Evolutionary conservation across 2,113 vertebrate genomes (phyloP).

Genomic region (Laticauda laticaudata): DNA sequence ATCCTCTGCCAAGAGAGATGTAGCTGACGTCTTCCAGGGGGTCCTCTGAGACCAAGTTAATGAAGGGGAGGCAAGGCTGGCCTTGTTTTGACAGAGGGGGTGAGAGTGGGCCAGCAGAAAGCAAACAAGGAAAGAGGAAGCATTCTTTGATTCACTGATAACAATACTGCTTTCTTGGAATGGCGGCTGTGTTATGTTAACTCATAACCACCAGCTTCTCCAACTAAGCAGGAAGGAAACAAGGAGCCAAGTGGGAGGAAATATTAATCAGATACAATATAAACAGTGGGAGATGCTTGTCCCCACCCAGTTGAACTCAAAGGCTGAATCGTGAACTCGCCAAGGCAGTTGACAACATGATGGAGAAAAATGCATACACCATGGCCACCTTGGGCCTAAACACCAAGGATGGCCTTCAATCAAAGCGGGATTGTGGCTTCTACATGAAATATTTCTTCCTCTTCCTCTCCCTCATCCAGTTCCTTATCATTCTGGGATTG

Average conservation of each 20-base stretch:
- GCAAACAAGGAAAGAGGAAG: not conserved
- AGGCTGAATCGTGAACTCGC: not conserved
- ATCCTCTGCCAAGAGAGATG: not conserved
- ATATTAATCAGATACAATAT: not conserved
- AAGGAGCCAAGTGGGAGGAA: slow-evolving; percentile 2
- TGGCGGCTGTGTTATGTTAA: not conserved
- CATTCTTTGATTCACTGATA: not conserved
- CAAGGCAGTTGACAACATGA: not conserved
- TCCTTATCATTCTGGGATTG: slow-evolving; percentile 86
- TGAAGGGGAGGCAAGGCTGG: not conserved
- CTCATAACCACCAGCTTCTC: not conserved
- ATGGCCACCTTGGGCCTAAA: slow-evolving; percentile 3
- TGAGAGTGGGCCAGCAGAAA: not conserved
- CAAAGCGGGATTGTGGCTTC: slow-evolving; percentile 51
- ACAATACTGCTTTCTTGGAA: not conserved
- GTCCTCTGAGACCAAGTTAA: not conserved
- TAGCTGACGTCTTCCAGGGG: not conserved
- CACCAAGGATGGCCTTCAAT: not conserved
- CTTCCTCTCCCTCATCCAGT: slow-evolving; percentile 84
- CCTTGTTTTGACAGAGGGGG: not conserved
- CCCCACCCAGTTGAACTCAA: not conserved
- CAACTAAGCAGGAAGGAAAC: not conserved
- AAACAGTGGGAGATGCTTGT: not conserved
- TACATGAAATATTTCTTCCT: slow-evolving; percentile 85
- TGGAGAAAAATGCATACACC: not conserved